Evolutionary conservation across 2,888 invertebrate species (phyloP).

Genomic region (Hymenopus coronatus): DNA sequence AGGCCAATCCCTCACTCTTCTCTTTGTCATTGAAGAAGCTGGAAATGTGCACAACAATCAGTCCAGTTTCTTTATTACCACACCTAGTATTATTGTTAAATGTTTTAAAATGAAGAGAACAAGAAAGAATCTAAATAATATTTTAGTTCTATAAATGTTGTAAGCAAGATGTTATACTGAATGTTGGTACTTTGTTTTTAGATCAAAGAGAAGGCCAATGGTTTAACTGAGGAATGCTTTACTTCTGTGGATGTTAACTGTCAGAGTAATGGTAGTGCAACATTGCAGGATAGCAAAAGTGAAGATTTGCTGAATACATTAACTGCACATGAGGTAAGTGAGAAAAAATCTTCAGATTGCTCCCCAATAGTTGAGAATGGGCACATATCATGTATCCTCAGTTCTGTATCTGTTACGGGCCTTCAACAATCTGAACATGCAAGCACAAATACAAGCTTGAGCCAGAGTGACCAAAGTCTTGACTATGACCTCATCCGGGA

Average conservation of each 20-base stretch:
- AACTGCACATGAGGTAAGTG: neutral
- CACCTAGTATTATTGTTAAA: too few relatives aligned
- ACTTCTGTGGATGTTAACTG: neutral
- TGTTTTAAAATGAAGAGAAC: too few relatives aligned
- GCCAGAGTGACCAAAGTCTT: conserved; percentile 28
- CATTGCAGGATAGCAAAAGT: neutral
- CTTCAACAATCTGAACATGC: conserved; percentile 14
- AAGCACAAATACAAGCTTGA: conserved; percentile 20
- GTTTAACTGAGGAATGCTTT: neutral
- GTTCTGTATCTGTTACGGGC: neutral
- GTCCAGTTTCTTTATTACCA: too few relatives aligned
- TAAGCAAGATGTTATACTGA: too few relatives aligned
- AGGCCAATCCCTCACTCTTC: too few relatives aligned
- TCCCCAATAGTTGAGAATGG: conserved; percentile 22
- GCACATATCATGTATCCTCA: neutral
- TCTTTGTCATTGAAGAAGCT: too few relatives aligned
- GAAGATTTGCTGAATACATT: neutral
- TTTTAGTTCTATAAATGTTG: too few relatives aligned
- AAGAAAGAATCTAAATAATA: too few relatives aligned
- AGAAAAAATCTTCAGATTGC: neutral
- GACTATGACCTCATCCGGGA: conserved; percentile 24
- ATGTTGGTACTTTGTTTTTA: neutral
- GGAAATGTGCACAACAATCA: too few relatives aligned
- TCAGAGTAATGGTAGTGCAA: neutral
- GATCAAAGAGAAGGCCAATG: neutral